Evolutionary conservation across 2,888 invertebrate species (phyloP).

Genomic region (Andrena dorsata): DNA sequence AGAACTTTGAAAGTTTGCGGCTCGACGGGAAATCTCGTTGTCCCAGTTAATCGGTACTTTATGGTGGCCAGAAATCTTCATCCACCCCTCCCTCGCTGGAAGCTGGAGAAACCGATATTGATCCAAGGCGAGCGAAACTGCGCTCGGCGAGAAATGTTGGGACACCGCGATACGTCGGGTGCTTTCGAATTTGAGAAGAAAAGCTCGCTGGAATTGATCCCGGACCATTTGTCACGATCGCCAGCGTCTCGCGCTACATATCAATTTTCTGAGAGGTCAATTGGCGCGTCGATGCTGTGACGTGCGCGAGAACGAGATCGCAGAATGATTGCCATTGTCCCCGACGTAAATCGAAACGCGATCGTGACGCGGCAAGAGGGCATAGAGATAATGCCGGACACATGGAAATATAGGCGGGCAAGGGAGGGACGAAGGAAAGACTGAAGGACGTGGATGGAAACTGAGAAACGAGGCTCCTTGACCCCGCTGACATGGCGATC

Average conservation of each 20-base stretch:
- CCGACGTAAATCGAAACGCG: not conserved
- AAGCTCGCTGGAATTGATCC: not conserved
- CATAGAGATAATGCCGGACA: not conserved
- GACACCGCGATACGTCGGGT: not conserved
- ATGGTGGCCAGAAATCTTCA: not conserved
- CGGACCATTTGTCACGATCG: not conserved
- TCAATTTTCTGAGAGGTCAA: conserved; percentile 20
- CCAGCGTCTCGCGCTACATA: not conserved
- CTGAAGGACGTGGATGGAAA: not conserved
- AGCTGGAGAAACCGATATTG: not conserved
- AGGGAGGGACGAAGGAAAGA: not conserved
- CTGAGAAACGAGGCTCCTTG: conserved; percentile 26
- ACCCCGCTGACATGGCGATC: conserved; percentile 43
- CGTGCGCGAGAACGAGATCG: not conserved
- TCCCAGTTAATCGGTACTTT: not conserved
- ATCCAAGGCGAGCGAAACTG: not conserved
- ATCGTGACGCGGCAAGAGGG: not conserved
- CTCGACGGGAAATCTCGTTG: not conserved
- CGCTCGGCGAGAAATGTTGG: too few species aligned
- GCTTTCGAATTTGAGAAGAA: not conserved
- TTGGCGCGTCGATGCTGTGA: conserved; percentile 12
- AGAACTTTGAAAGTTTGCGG: not conserved
- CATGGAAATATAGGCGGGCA: not conserved
- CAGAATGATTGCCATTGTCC: not conserved
- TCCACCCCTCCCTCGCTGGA: not conserved